These are phyloP conservation scores for Oreochromis mossambicus DNA, from an alignment of 2,797 vertebrate species.

Conservation along the genomic window DNA sequence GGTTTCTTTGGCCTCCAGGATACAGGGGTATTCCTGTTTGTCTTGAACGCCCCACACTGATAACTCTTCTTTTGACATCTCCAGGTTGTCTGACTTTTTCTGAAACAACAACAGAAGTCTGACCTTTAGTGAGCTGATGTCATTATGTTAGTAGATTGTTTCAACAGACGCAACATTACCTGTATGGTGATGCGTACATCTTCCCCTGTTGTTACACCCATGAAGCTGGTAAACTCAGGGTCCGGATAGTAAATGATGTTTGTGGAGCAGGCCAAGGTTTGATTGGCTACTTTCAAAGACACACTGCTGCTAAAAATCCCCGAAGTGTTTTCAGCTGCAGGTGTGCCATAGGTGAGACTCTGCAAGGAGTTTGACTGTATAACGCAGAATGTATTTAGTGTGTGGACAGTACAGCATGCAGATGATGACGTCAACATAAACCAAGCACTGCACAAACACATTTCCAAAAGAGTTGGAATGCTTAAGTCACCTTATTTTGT, in stretches of 20 bases:
- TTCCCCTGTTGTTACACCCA: background rate
- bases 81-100: conserved; percentile 85
- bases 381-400: accelerated
- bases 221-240: conserved; percentile 82
- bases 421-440: accelerated
- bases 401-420: background rate
- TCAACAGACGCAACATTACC: conserved; percentile 27
- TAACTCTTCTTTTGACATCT: conserved; percentile 77
- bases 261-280: conserved; percentile 64
- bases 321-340: background rate
- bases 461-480: accelerated
- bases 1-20: conserved; percentile 59
- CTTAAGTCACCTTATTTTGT: background rate
- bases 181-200: conserved; percentile 49
- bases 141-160: background rate
- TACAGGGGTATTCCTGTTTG: conserved; percentile 31
- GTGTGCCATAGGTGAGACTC: background rate
- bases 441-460: background rate
- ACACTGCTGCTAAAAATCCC: background rate
- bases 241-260: conserved; percentile 78
- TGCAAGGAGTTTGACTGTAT: background rate
- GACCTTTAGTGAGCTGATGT: background rate
- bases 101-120: conserved; percentile 44
- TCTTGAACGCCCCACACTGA: conserved; percentile 66
- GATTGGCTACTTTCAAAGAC: background rate